These are phyloP conservation scores for Melanargia galathea DNA, from an alignment of 2,888 invertebrate genomes.

Conservation along the genomic window DNA sequence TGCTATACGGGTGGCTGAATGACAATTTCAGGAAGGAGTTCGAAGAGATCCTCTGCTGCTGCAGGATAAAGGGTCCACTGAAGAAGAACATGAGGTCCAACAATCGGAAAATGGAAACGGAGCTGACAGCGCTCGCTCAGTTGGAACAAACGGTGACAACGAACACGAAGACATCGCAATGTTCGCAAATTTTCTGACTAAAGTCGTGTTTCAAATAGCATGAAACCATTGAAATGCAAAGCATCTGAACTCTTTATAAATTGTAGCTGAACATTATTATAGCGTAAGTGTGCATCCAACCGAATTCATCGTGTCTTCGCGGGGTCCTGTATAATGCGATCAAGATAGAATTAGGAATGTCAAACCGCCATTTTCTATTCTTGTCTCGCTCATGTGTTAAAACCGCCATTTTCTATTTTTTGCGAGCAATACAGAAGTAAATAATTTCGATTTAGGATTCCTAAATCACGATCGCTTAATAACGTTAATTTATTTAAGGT, in stretches of 20 bases:
- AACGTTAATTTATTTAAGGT: no score
- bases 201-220: slow-evolving; percentile 77
- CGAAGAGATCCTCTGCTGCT: slow-evolving; percentile 87
- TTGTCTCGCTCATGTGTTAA: no score
- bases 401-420: no score
- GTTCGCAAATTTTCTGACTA: slow-evolving; percentile 82
- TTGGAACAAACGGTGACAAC: slow-evolving; percentile 72
- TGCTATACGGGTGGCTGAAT: slow-evolving; percentile 96
- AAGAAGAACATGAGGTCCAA: slow-evolving; percentile 65
- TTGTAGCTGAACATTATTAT: slow-evolving; percentile 46
- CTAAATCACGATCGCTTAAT: no score
- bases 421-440: no score
- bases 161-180: slow-evolving; percentile 77
- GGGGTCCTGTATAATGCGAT: no score
- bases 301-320: neutral
- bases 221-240: slow-evolving; percentile 69
- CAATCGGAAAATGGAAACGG: slow-evolving; percentile 71
- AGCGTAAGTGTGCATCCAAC: slow-evolving; percentile 40
- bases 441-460: no score
- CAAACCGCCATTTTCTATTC: no score
- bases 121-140: slow-evolving; percentile 71
- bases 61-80: slow-evolving; percentile 61
- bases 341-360: no score
- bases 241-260: slow-evolving; percentile 56
- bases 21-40: slow-evolving; percentile 96